Base-by-base conservation (phyloP, 2,797 vertebrate species). In the Molossus molossus region DNA sequence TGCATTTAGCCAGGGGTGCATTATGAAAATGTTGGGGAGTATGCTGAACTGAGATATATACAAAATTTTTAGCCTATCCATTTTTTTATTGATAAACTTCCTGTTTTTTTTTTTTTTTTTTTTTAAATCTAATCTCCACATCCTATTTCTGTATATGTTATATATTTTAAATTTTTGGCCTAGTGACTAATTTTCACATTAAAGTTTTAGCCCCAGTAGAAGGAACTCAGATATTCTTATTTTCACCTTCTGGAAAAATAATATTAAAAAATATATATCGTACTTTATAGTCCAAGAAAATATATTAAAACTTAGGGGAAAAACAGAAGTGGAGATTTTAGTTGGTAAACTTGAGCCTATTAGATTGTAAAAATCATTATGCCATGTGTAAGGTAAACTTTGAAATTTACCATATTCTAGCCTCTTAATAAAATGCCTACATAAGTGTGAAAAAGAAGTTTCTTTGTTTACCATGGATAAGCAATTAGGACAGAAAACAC, bases 221-320 rank as follows among this genome's bases (percentile, higher is more conserved):
- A 95, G n/a, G 4, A 8, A 17, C 1, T 67, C 14, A 29, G 18
- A 64, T 87, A 65, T 77, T 40, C 9, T 72, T 86, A 77, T 27
- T n/a, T 82, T 90, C 25, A 69, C 3, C 48, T 90, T 94, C 21
- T 93, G 9, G 13, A 76, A 86, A 87, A 45, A 4, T 73, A 82
- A 37, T 77, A 65, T 75, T 82, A 9, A 37, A 89, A 87, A 27
- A 60, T 45, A 90, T 17, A 45, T 33, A 65, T 23, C 65, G 0
- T 65, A 69, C 5, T 83, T 69, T 45, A 86, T 12, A 1, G 65
- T 48, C 8, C 0, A 82, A 83, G 6, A 0, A 50, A 21, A 60
- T 65, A 53, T 27, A 77, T 5, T 37, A 14, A 57, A 60, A 73
- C 72, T 57, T n/a, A 72, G 67, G 4, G 9, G 27, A 62, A 72